Evolutionary conservation across 2,888 invertebrate species (phyloP).

Genomic region (Hyposoter didymator): DNA sequence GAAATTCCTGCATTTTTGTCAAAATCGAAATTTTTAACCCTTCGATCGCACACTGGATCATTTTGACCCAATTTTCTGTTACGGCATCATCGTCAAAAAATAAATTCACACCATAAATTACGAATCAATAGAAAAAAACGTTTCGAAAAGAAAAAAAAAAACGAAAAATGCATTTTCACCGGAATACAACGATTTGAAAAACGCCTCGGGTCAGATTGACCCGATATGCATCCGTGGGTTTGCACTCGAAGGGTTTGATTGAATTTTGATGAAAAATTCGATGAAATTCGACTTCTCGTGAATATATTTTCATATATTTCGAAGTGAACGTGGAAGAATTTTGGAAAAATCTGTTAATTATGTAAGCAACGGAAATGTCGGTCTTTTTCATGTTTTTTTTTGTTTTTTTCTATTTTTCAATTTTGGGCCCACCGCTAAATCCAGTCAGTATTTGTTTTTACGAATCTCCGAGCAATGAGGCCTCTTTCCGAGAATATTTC

Average conservation of each 20-base stretch:
- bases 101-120: no score
- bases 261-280: background rate
- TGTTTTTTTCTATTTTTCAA: background rate
- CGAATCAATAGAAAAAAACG: no score
- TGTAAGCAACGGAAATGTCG: background rate
- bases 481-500: background rate
- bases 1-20: background rate
- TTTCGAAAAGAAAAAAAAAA: background rate
- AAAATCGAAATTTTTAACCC: background rate
- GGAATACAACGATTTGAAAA: no score
- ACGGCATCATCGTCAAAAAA: no score
- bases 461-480: conserved; percentile 29
- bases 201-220: background rate
- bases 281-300: conserved; percentile 9
- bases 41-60: no score
- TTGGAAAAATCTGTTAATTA: background rate
- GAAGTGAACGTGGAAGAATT: conserved; percentile 4
- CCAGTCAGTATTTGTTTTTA: conserved; percentile 57
- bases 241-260: background rate
- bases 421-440: conserved; percentile 39
- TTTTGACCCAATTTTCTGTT: no score
- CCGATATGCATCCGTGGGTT: no score
- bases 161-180: background rate
- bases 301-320: conserved; percentile 23
- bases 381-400: background rate